phyloP scores from a whole-genome alignment of 2,113 vertebrate species.

The Leucopsar rothschildi region DNA sequence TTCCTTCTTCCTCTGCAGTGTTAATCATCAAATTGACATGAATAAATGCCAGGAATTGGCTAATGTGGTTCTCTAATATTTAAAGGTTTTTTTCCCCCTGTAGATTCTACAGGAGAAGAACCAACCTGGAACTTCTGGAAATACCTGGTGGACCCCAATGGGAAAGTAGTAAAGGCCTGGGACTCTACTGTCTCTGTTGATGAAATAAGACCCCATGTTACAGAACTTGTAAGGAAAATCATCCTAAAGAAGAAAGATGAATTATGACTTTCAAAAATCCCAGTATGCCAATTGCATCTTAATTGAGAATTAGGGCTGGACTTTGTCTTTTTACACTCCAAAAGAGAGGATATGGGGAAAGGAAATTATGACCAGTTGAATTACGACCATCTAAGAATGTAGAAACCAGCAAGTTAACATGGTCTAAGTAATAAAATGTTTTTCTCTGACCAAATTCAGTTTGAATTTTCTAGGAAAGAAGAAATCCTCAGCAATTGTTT shows the following conservation, averaged over 20 bases:
- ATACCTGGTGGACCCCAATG: constrained; percentile 86
- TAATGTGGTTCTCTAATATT: background rate
- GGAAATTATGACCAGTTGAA: background rate
- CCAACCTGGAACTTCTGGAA: constrained; percentile 99
- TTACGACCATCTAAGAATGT: background rate
- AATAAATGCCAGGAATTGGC: background rate
- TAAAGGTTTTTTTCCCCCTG: background rate
- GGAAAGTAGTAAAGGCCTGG: constrained; percentile 87
- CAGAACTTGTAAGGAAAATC: constrained; percentile 88
- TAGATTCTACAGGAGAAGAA: constrained; percentile 88
- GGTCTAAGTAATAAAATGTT: background rate
- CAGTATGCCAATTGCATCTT: background rate
- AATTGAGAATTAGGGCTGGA: background rate
- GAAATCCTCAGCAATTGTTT: background rate
- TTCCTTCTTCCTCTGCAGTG: background rate
- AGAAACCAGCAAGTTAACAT: background rate
- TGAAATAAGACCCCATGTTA: constrained; percentile 84
- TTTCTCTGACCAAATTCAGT: background rate
- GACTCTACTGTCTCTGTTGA: constrained; percentile 84
- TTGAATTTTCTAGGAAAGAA: background rate
- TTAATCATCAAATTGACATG: background rate
- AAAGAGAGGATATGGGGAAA: background rate
- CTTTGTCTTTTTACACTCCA: constrained; percentile 15
- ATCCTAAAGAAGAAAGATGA: constrained; percentile 92
- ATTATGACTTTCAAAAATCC: constrained; percentile 72